phyloP scores from a whole-genome alignment of 1,140 invertebrate genomes.

The Saxidomus purpurata region DNA sequence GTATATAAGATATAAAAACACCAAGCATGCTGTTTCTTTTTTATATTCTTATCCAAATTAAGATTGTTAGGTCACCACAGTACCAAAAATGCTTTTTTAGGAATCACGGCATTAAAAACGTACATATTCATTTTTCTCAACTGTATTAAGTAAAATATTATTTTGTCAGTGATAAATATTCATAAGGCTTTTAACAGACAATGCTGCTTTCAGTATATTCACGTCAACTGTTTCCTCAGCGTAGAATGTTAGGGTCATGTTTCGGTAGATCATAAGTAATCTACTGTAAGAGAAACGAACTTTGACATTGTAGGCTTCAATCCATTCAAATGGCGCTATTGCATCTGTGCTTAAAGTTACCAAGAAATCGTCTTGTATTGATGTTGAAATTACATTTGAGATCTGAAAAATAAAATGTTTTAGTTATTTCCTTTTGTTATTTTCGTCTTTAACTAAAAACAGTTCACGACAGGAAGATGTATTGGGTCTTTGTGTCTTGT shows the following conservation, averaged over 20 bases:
- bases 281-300: slow-evolving; percentile 91
- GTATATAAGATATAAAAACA: too few relatives aligned
- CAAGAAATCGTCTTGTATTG: slow-evolving; percentile 55
- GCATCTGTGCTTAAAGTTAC: slow-evolving; percentile 86
- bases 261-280: slow-evolving; percentile 86
- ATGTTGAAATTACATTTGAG: slow-evolving; percentile 27
- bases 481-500: too few relatives aligned
- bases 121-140: too few relatives aligned
- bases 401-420: slow-evolving; percentile 69
- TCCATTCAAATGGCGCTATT: slow-evolving; percentile 90
- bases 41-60: too few relatives aligned
- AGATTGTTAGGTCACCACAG: too few relatives aligned
- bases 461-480: too few relatives aligned
- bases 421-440: too few relatives aligned
- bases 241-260: slow-evolving; percentile 79
- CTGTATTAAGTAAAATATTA: too few relatives aligned
- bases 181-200: slow-evolving; percentile 83
- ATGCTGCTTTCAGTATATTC: slow-evolving; percentile 67
- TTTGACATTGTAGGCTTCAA: slow-evolving; percentile 86
- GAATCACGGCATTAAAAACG: too few relatives aligned
- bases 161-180: slow-evolving; percentile 76
- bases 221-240: slow-evolving; percentile 77
- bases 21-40: too few relatives aligned
- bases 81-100: too few relatives aligned
- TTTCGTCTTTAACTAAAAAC: too few relatives aligned